Percentiles rank a stretch among this genome's conserved stretches.
Conservation (phyloP, 2,797 vertebrate species). For the Lycodopsis pacificus region DNA sequence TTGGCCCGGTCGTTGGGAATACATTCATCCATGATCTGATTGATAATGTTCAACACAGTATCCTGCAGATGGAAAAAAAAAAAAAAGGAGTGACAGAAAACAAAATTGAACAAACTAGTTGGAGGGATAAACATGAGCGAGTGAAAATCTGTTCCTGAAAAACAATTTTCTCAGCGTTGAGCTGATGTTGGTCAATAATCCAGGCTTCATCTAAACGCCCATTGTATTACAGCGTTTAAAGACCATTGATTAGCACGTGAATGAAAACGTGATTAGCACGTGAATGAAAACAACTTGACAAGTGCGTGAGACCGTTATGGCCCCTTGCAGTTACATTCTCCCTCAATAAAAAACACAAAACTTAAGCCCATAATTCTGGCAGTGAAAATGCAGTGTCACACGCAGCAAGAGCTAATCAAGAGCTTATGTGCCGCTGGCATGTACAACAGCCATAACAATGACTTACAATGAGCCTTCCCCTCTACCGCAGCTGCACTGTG, state of each 20-base stretch:
- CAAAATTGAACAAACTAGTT: constrained; percentile 45
- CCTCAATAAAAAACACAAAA: constrained; percentile 64
- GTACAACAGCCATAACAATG: constrained; percentile 76
- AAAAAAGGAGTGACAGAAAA: constrained; percentile 54
- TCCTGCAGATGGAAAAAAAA: constrained; percentile 83
- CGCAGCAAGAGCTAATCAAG: constrained; percentile 73
- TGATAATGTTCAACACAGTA: constrained; percentile 96
- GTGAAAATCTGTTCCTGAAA: constrained; percentile 28
- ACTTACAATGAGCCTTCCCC: constrained; percentile 75
- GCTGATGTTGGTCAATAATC: constrained; percentile 29
- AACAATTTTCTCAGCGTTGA: constrained; percentile 20
- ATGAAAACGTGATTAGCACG: constrained; percentile 40
- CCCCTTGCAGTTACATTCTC: constrained; percentile 39
- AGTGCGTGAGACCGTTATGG: constrained; percentile 49
- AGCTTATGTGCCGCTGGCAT: constrained; percentile 74
- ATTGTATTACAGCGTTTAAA: constrained; percentile 35
- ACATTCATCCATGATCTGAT: constrained; percentile 98
- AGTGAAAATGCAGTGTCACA: constrained; percentile 65
- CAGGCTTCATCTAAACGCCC: background rate
- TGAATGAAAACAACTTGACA: constrained; percentile 63
- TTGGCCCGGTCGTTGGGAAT: constrained; percentile 95
- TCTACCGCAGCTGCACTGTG: constrained; percentile 65
- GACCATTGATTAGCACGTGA: constrained; percentile 51
- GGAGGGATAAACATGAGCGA: constrained; percentile 5
- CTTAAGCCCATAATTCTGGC: constrained; percentile 67